A percentile compares a stretch with the other conserved stretches of the same genome.
These are phyloP conservation scores for Drosophila suboccidentalis DNA, from an alignment of 2,888 invertebrate genomes.

Conservation along the genomic window DNA sequence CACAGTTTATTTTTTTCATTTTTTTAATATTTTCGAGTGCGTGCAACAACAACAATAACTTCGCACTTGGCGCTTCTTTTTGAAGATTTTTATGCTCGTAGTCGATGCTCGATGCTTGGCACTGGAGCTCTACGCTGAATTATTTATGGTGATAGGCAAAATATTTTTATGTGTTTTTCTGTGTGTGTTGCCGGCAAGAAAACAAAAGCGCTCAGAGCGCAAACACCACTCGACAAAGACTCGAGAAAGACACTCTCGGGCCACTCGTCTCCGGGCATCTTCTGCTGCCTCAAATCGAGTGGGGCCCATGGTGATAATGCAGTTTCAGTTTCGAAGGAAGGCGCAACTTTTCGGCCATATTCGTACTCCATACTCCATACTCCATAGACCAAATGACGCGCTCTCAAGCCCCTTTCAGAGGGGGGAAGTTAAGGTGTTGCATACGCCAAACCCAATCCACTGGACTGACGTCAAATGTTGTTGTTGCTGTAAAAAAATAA, in stretches of 20 bases:
- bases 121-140: conserved; percentile 64
- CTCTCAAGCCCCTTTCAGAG: conserved; percentile 29
- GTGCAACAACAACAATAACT: conserved; percentile 64
- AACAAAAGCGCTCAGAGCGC: conserved; percentile 67
- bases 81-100: conserved; percentile 75
- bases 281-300: conserved; percentile 62
- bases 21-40: conserved; percentile 72
- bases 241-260: conserved; percentile 68
- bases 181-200: conserved; percentile 67
- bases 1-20: conserved; percentile 20
- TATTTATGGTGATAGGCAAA: conserved; percentile 83
- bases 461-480: conserved; percentile 52
- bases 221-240: conserved; percentile 57
- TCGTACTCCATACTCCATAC: background rate
- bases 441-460: conserved; percentile 46
- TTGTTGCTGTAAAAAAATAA: conserved; percentile 17
- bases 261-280: conserved; percentile 56
- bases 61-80: conserved; percentile 80
- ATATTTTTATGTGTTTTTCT: conserved; percentile 69
- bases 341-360: conserved; percentile 45
- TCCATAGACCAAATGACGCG: conserved; percentile 57
- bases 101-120: conserved; percentile 25
- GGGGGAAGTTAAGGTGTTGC: conserved; percentile 20
- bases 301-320: conserved; percentile 75
- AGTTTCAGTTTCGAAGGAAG: conserved; percentile 58